A percentile compares a stretch with the other conserved stretches of the same genome.
Conservation (phyloP, 2,888 invertebrate genomes). For the Nephrocerus scutellatus region DNA sequence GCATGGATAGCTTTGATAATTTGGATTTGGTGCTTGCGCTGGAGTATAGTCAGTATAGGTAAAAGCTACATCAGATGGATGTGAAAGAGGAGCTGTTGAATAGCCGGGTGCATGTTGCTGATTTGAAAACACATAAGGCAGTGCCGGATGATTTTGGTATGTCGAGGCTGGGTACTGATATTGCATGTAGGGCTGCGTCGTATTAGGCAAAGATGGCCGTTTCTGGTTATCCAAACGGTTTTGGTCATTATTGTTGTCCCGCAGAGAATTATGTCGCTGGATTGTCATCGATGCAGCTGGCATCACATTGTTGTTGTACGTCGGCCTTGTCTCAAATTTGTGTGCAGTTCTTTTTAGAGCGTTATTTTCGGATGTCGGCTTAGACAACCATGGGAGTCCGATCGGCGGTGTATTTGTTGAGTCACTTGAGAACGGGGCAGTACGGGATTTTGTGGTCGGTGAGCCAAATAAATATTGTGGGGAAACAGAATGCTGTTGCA, state of each 20-base stretch:
- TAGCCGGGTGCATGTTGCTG: background rate
- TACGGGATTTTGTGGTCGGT: conserved; percentile 13
- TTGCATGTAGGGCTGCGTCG: conserved; percentile 31
- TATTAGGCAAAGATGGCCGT: conserved; percentile 44
- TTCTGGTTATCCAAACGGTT: too few relatives aligned
- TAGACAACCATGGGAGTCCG: conserved; percentile 50
- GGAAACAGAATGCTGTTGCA: conserved; percentile 25
- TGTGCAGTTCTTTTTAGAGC: conserved; percentile 51
- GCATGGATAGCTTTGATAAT: conserved; percentile 44
- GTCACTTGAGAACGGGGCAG: conserved; percentile 28
- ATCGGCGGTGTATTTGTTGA: conserved; percentile 38
- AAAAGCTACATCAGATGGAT: conserved; percentile 37
- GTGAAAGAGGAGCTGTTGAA: conserved; percentile 25
- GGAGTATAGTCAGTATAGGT: conserved; percentile 33
- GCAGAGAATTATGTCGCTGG: conserved; percentile 41
- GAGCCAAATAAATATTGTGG: conserved; percentile 16
- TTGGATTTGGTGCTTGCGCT: conserved; percentile 16
- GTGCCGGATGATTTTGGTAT: background rate
- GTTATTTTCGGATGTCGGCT: conserved; percentile 48
- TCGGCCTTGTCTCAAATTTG: conserved; percentile 51
- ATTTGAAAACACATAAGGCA: background rate
- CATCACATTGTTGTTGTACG: conserved; percentile 29
- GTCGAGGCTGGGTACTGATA: conserved; percentile 12
- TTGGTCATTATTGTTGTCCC: conserved; percentile 21
- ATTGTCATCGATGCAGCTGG: conserved; percentile 7